phyloP scores from a whole-genome alignment of 2,113 vertebrate genomes.

The Melanerpes formicivorus region DNA sequence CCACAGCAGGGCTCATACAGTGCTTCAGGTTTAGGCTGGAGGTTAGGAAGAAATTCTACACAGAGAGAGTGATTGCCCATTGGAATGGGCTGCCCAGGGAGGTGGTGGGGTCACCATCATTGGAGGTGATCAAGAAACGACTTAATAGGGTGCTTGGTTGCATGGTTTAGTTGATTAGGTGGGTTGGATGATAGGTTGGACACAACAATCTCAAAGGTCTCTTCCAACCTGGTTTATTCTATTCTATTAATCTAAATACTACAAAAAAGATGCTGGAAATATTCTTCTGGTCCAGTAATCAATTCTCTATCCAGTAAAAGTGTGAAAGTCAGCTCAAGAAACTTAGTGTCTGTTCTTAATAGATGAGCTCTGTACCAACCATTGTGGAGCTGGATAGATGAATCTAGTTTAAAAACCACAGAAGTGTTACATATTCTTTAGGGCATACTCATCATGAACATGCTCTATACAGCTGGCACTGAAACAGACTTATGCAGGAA shows the following conservation, averaged over 20 bases:
- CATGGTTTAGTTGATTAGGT: no score
- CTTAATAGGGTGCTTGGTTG: no score
- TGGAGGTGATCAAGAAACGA: no score
- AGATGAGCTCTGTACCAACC: background rate
- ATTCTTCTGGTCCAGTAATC: background rate
- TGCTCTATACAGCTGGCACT: background rate
- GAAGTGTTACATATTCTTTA: background rate
- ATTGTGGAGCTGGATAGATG: background rate
- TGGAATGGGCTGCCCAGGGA: no score
- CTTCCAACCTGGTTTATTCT: background rate
- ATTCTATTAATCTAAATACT: background rate
- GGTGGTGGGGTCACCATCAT: no score
- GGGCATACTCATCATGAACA: background rate
- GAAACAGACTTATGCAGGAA: background rate
- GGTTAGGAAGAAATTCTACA: no score
- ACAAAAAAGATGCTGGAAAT: background rate
- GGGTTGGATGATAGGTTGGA: no score
- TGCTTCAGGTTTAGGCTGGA: background rate
- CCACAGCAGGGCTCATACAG: background rate
- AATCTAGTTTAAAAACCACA: background rate
- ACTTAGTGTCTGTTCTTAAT: background rate
- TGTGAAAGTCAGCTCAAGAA: background rate
- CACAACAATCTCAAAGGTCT: no score
- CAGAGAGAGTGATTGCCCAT: no score
- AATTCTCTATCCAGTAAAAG: background rate